Base-by-base conservation (phyloP, 2,113 vertebrate genomes). In the Lichenostomus cassidix region DNA sequence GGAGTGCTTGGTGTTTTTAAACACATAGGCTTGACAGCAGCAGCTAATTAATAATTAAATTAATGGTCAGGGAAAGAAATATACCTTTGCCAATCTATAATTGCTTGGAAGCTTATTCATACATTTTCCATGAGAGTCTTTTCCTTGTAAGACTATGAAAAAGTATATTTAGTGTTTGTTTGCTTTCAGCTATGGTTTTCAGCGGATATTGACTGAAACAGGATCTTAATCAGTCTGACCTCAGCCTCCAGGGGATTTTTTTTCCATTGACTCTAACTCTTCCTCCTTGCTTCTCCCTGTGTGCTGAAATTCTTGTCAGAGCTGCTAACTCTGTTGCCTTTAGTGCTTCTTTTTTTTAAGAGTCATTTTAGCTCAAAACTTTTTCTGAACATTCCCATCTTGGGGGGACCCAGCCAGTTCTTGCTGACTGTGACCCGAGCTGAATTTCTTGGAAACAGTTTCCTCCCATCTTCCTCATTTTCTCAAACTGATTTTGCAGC, bases 121-220 rank as follows among this genome's bases (percentile, higher is more conserved):
- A 10, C 56, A 84, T 95, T 96, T 94, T 95, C 94, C 73, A 75
- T 93, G 89, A 83, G 87, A 69, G n/a, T 84, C 47, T 93, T 92
- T 92, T 93, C 89, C 89, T 90, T 93, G 68, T 86, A 83, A 83
- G 64, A 49, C 17, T 93, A 71, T 53, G 39, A 71, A 53, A 77
- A 94, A 78, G 52, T 92, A n/a, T 90, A 87, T 83, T 93, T 84
- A 59, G 86, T 86, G 76, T 96, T 94, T 91, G 73, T 87, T 96
- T 96, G 86, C 86, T 97, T 94, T 95, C 92, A 97, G 0, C 83
- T 39, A 28, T 63, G 91, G 59, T 93, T 96, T 96, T 83, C 64
- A 74, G 94, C 11, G 25, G 91, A 77, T 95, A 91, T 89, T 75
- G 94, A 86, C 76, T 89, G 69, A 92, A 95, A 75, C 68, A 75